phyloP scores from a whole-genome alignment of 2,888 invertebrate genomes.

The Druceiella hillmani region DNA sequence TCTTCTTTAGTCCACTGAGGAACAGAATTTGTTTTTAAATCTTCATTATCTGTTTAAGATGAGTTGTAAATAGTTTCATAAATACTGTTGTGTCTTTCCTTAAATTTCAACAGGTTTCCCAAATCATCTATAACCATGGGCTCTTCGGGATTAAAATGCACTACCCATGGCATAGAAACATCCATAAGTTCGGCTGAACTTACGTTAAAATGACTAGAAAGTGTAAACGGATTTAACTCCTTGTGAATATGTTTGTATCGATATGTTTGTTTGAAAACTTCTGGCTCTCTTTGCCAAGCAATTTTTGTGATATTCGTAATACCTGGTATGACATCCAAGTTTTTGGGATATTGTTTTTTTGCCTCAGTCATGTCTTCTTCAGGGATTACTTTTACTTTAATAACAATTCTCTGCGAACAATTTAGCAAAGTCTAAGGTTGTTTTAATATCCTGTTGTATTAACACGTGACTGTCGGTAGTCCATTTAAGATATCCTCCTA shows the following conservation, averaged over 20 bases:
- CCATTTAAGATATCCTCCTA: slow-evolving; percentile 15
- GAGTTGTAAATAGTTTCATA: too few relatives aligned
- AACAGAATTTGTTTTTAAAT: too few relatives aligned
- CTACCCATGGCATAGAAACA: too few relatives aligned
- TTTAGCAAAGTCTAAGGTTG: slow-evolving; percentile 20
- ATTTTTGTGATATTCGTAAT: slow-evolving; percentile 23
- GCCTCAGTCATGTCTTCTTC: slow-evolving; percentile 12
- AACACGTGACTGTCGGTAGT: slow-evolving; percentile 19
- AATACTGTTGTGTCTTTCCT: too few relatives aligned
- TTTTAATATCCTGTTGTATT: slow-evolving; percentile 20
- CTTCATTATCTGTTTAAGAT: too few relatives aligned
- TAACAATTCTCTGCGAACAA: slow-evolving; percentile 18
- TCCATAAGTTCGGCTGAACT: too few relatives aligned
- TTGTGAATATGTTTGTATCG: slow-evolving; percentile 13
- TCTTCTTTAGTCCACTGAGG: too few relatives aligned
- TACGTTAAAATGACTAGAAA: too few relatives aligned
- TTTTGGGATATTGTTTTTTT: slow-evolving; percentile 17
- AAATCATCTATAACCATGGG: slow-evolving; percentile 12
- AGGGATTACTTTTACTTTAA: slow-evolving; percentile 17
- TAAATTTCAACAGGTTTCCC: slow-evolving; percentile 14
- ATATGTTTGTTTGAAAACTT: slow-evolving; percentile 13
- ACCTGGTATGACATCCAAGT: slow-evolving; percentile 20
- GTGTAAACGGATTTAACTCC: too few relatives aligned
- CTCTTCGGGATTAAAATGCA: slow-evolving; percentile 10
- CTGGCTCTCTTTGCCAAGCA: slow-evolving; percentile 15